Conservation (phyloP, 2,797 vertebrate genomes). For the Bufotes viridis region DNA sequence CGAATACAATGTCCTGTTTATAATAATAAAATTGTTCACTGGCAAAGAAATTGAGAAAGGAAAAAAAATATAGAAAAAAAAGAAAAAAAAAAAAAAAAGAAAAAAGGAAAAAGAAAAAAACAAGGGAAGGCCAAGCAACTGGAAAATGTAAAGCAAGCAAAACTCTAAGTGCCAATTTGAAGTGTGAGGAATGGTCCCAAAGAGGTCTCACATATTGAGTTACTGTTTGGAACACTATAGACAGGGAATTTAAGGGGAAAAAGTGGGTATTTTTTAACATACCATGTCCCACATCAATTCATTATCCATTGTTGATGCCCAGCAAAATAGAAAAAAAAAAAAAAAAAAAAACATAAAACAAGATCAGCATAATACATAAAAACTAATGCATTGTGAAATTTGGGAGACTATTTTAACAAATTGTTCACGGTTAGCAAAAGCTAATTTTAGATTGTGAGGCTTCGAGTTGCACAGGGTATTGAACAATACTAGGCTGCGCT, state of each 20-base stretch:
- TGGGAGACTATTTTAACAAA: not conserved
- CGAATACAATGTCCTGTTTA: slow-evolving; percentile 84
- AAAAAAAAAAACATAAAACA: not conserved
- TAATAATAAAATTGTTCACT: slow-evolving; percentile 83
- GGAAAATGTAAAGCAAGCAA: slow-evolving; percentile 83
- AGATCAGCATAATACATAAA: not conserved
- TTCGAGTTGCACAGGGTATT: slow-evolving; percentile 37
- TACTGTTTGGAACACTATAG: slow-evolving; percentile 65
- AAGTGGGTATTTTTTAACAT: not conserved
- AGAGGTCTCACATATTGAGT: slow-evolving; percentile 74
- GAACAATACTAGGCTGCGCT: too few relatives aligned
- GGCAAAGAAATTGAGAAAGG: slow-evolving; percentile 77
- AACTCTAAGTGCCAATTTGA: slow-evolving; percentile 78
- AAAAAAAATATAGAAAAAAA: slow-evolving; percentile 22
- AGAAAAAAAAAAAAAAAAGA: slow-evolving; percentile 61
- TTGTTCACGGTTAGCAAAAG: not conserved
- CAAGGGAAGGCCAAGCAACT: slow-evolving; percentile 72
- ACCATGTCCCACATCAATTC: not conserved
- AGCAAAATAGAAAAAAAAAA: not conserved
- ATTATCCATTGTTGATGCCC: not conserved
- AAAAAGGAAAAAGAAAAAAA: slow-evolving; percentile 63
- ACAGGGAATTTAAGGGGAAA: not conserved
- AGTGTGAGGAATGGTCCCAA: slow-evolving; percentile 78
- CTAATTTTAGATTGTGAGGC: slow-evolving; percentile 25
- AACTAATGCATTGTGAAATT: not conserved